These are phyloP conservation scores for Lepidocolaptes lacrymiger DNA, from an alignment of 2,797 vertebrate genomes.

Conservation along the genomic window DNA sequence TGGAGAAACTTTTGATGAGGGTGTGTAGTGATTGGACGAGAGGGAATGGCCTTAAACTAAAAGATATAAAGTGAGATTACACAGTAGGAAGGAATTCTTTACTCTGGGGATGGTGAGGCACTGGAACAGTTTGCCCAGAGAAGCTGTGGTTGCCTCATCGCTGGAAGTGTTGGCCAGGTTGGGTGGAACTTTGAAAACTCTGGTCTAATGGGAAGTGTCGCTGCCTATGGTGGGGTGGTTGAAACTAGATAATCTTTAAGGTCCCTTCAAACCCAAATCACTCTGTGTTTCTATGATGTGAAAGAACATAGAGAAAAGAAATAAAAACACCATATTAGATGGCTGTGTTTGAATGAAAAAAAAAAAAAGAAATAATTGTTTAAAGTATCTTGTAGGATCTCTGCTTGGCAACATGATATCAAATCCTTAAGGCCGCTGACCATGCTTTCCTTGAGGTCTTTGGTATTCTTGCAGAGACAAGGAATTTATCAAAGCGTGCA, in stretches of 20 bases:
- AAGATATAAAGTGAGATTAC: neutral
- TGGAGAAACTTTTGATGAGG: too few relatives aligned
- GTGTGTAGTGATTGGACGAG: neutral
- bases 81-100: neutral
- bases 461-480: neutral
- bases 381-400: neutral
- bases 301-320: neutral
- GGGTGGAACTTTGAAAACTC: neutral
- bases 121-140: neutral
- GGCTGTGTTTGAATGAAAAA: accelerated
- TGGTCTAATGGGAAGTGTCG: too few relatives aligned
- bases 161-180: neutral
- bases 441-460: neutral
- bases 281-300: neutral
- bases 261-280: neutral
- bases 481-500: slow-evolving; percentile 16
- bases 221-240: accelerated
- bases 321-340: neutral
- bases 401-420: neutral
- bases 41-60: accelerated
- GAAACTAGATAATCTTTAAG: neutral
- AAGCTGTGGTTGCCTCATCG: neutral
- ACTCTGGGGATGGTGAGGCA: neutral
- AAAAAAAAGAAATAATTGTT: neutral
- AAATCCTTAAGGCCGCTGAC: neutral